A percentile compares a stretch with the other conserved stretches of the same genome.
These are phyloP conservation scores for Parasteatoda lunata DNA, from an alignment of 2,888 invertebrate genomes.

Conservation along the genomic window DNA sequence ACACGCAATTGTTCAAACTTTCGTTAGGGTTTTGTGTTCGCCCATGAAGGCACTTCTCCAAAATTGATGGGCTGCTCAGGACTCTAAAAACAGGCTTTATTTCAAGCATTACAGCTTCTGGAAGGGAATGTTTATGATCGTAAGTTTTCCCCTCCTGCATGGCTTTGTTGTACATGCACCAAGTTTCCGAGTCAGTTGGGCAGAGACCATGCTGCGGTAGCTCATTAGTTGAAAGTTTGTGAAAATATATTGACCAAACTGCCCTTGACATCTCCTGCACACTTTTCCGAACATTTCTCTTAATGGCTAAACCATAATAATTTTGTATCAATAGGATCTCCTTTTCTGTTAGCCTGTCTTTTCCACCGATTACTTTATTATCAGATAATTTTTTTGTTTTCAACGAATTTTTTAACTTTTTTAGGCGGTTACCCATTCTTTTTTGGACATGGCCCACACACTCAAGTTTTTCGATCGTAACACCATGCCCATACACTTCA, in stretches of 20 bases:
- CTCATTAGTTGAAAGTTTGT: constrained; percentile 6
- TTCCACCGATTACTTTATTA: neutral
- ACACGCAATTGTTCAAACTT: constrained; percentile 14
- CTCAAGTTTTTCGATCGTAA: too few species aligned
- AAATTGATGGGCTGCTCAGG: neutral
- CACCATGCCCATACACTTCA: neutral
- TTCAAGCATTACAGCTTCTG: constrained; percentile 1
- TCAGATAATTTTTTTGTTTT: neutral
- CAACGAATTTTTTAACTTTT: neutral
- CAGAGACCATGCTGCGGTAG: constrained; percentile 18
- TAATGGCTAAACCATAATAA: constrained; percentile 16
- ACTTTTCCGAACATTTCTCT: neutral
- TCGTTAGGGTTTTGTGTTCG: constrained; percentile 27
- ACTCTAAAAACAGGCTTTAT: constrained; percentile 9
- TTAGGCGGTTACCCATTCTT: neutral
- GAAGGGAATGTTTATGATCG: constrained; percentile 12
- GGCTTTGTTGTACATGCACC: constrained; percentile 12
- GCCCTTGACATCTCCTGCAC: neutral
- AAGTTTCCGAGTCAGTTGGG: neutral
- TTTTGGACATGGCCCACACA: neutral
- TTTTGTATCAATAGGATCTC: neutral
- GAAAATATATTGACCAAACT: constrained; percentile 17
- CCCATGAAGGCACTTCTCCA: neutral
- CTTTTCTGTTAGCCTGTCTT: neutral
- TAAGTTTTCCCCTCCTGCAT: neutral